These are phyloP conservation scores for Masticophis lateralis DNA, from an alignment of 2,797 vertebrate species.

Conservation along the genomic window DNA sequence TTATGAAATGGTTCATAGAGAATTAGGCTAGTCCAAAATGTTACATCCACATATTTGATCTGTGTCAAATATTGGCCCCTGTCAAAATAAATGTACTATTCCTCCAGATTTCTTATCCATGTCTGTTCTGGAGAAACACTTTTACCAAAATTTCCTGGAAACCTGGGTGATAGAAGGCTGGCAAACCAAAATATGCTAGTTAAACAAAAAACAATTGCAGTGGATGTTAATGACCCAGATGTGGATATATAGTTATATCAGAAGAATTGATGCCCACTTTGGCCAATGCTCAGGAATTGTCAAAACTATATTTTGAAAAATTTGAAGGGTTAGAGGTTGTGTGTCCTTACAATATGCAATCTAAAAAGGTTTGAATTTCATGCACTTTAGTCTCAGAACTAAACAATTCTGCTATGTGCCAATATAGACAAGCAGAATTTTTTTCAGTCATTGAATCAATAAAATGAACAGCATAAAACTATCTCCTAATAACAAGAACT, in stretches of 20 bases:
- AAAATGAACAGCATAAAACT: background rate
- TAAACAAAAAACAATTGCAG: background rate
- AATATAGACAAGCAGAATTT: background rate
- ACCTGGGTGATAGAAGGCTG: background rate
- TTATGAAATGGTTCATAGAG: background rate
- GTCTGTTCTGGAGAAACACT: background rate
- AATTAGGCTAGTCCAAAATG: background rate
- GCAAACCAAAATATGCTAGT: background rate
- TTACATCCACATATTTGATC: background rate
- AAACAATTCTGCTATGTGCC: background rate
- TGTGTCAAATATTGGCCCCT: background rate
- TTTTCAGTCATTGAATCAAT: background rate
- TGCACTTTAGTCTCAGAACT: background rate
- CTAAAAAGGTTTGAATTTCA: background rate
- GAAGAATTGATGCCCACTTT: background rate
- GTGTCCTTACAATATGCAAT: background rate
- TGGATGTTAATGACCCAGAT: background rate
- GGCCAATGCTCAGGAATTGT: background rate
- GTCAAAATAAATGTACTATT: background rate
- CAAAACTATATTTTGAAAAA: background rate
- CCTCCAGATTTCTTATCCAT: background rate
- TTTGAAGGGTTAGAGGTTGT: background rate
- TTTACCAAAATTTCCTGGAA: background rate
- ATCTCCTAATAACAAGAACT: background rate
- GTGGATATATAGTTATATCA: background rate